phyloP scores from a whole-genome alignment of 35 echinoderm and acorn worm genomes.

The Strongylocentrotus purpuratus region DNA sequence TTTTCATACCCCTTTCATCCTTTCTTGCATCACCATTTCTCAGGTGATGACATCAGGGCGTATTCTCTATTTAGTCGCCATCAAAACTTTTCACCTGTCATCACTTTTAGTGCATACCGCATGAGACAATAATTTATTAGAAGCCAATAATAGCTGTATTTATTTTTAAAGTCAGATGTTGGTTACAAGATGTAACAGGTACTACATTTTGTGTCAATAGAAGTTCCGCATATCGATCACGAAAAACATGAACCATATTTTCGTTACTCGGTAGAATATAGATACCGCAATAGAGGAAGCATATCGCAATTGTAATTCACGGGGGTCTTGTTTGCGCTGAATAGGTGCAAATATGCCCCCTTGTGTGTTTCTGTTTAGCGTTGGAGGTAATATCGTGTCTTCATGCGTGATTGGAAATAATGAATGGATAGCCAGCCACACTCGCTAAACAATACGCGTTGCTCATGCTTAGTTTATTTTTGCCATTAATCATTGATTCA shows the following conservation, averaged over 20 bases:
- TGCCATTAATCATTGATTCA: slow-evolving; percentile 5
- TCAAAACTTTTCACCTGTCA: too few species aligned
- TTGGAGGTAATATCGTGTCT: background rate
- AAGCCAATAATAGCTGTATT: background rate
- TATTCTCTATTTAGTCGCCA: too few species aligned
- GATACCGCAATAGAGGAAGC: background rate
- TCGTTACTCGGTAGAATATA: background rate
- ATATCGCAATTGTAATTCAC: background rate
- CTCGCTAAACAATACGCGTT: background rate
- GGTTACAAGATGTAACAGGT: background rate
- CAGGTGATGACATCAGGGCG: background rate
- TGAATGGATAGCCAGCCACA: background rate
- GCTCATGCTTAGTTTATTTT: background rate
- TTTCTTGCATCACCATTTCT: background rate
- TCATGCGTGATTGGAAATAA: background rate
- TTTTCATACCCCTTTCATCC: background rate
- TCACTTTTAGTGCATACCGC: too few species aligned
- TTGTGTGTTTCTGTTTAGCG: background rate
- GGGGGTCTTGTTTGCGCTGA: background rate
- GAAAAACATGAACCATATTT: too few species aligned
- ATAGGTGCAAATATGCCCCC: background rate
- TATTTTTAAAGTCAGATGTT: background rate
- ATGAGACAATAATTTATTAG: too few species aligned
- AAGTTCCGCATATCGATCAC: background rate
- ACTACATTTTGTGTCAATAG: background rate